Evolutionary conservation across 1,140 invertebrate genomes (phyloP).

Genomic region (Heterodera schachtii): DNA sequence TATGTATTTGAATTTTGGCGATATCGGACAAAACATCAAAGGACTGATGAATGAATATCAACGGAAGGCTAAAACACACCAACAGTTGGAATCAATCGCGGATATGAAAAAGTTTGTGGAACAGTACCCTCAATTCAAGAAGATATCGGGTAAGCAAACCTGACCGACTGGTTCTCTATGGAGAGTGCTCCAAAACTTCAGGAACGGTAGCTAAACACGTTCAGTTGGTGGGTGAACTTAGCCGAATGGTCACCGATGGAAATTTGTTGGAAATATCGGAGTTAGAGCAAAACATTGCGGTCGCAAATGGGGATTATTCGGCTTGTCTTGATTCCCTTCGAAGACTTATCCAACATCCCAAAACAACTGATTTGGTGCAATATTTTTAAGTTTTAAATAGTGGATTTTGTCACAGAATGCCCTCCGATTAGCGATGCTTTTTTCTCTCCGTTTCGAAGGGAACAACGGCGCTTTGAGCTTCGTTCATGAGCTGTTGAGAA

Average conservation of each 20-base stretch:
- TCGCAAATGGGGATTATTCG: slow-evolving; percentile 83
- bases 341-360: slow-evolving; percentile 52
- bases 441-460: slow-evolving; percentile 88
- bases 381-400: neutral
- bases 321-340: slow-evolving; percentile 72
- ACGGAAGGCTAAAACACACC: slow-evolving; percentile 86
- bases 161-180: neutral
- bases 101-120: slow-evolving; percentile 99
- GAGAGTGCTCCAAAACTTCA: slow-evolving; percentile 14
- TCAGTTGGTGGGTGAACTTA: slow-evolving; percentile 90
- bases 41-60: slow-evolving; percentile 96
- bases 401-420: slow-evolving; percentile 74
- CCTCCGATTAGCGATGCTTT: slow-evolving; percentile 84
- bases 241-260: slow-evolving; percentile 78
- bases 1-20: slow-evolving; percentile 93
- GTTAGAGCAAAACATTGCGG: slow-evolving; percentile 88
- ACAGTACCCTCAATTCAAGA: slow-evolving; percentile 96
- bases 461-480: slow-evolving; percentile 49
- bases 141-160: slow-evolving; percentile 80
- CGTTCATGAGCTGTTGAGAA: slow-evolving; percentile 33
- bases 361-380: slow-evolving; percentile 56
- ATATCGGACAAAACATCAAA: slow-evolving; percentile 96
- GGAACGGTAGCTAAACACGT: slow-evolving; percentile 92
- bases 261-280: slow-evolving; percentile 89
- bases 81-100: slow-evolving; percentile 92